phyloP scores from a whole-genome alignment of 2,888 invertebrate species.

The Scrobipalpa costella region DNA sequence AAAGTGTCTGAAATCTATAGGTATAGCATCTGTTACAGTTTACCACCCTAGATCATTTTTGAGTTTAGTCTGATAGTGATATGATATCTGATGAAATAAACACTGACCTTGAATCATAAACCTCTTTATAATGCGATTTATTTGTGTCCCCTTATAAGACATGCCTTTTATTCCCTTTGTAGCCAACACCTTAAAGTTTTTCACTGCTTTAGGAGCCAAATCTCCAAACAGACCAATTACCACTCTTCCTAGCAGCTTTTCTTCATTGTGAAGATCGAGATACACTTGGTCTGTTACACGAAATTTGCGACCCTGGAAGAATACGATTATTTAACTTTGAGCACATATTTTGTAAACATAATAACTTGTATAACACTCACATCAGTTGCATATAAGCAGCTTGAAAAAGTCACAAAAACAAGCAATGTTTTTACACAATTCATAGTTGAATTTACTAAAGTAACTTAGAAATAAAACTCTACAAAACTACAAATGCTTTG shows the following conservation, averaged over 20 bases:
- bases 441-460: constrained; percentile 31
- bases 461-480: neutral
- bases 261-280: constrained; percentile 89
- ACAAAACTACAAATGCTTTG: constrained; percentile 3
- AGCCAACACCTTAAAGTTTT: constrained; percentile 92
- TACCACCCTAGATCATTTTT: too few species aligned
- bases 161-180: constrained; percentile 87
- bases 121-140: constrained; percentile 92
- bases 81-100: neutral
- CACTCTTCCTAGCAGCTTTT: constrained; percentile 87
- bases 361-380: neutral
- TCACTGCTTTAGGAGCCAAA: constrained; percentile 90
- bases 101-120: constrained; percentile 95
- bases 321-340: neutral
- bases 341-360: neutral
- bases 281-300: constrained; percentile 91
- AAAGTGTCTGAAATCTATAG: too few species aligned
- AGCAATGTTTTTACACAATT: constrained; percentile 35
- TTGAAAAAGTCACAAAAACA: constrained; percentile 37
- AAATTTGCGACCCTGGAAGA: constrained; percentile 82
- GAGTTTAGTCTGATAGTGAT: too few species aligned
- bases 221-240: constrained; percentile 95
- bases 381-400: constrained; percentile 30
- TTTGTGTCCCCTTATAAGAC: constrained; percentile 88
- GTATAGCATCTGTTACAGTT: too few species aligned